Evolutionary conservation across 1,140 invertebrate species (phyloP), one percentile per base, ranked within the genome.

Genomic region (Tetranychus cinnabarinus): DNA sequence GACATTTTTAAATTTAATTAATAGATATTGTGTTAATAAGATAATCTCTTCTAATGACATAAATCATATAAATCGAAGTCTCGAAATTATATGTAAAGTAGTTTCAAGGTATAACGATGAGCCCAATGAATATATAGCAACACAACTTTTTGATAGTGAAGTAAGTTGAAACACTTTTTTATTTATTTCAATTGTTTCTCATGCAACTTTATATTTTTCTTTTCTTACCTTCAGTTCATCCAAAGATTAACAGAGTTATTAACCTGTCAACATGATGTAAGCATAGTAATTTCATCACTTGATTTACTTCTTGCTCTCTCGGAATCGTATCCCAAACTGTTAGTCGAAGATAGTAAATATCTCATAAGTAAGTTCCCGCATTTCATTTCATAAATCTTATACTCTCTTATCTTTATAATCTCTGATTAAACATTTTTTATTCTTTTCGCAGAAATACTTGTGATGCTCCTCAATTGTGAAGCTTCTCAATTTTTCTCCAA

Each of bases 191-290:
- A 10, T 42, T 42, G 39, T 6, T 52, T 12, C 13, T 52, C 6
- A 23, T 52, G n/a, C n/a, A 23, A 2, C 31, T 52, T 7, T 6
- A n/a, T 4, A n/a, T 54, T 34, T 23, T 36, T 31, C 42, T 33
- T 12, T 58, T 58, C 15, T 45, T 31, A 1, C 8, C 12, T 45
- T 50, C 39, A 60, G 58, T 8, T 64, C 3, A 39, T 47, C 56
- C 45, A 56, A 42, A 15, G 64, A 31, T 50, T 65, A 35, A 63
- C 59, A 33, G 58, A 65, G 48, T 48, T 65, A 13, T 52, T 65
- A 37, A 65, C 64, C 2, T 64, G 64, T 59, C 62, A 65, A 33
- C 64, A 65, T 48, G 64, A 65, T 56, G 64, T 65, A 15, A 55
- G 57, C 15, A 33, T 65, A 33, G 23, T 65, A 12, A 45, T 63